Base-by-base conservation (phyloP, 2,888 invertebrate species). In the Andrena hattorfiana region DNA sequence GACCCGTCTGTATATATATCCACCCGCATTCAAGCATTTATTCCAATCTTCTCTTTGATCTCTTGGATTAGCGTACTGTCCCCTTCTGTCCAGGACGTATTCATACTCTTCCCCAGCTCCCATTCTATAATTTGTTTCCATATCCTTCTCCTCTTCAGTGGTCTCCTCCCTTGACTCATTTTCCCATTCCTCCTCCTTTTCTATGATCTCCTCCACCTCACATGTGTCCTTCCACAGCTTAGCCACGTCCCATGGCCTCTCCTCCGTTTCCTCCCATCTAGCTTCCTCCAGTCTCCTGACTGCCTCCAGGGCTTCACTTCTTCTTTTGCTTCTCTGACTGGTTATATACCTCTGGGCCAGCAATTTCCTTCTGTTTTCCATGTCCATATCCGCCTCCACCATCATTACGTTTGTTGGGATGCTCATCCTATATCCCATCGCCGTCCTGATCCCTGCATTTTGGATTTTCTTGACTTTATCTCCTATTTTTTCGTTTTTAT, bases 341-440 rank as follows among this genome's bases (percentile, higher is more conserved):
- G 35, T 0, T 5, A 20, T n/a, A 20, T 62, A 62, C n/a, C 32
- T 32, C 0, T 35, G 13, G 0, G 32, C 7, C 5, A 62, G 8
- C 0, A 28, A 5, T 2, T 60, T 30, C 1, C 8, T 35, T n/a
- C 32, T 35, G 0, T 2, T 2, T 2, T 62, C 62, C 16, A 60
- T 16, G 2, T 32, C 5, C n/a, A 62, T n/a, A 4, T 20, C 62
- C 5, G 69, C 23, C 20, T 69, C 42, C 0, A 20, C 42, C 0
- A 13, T 23, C 7, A 70, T 26, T 2, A 70, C 48, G 7, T 70
- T 70, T 1, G 56, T 59, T 0, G 70, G 70, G 0, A 48, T 70
- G 2, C 28, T 2, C 1, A 32, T 60, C 3, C 59, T 70, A 4
- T 59, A 70, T 0, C 48, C 60, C 26, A 70, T n/a, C 0, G 70